These are phyloP conservation scores for Eurystomus gularis DNA, from an alignment of 2,113 vertebrate species.

Conservation along the genomic window DNA sequence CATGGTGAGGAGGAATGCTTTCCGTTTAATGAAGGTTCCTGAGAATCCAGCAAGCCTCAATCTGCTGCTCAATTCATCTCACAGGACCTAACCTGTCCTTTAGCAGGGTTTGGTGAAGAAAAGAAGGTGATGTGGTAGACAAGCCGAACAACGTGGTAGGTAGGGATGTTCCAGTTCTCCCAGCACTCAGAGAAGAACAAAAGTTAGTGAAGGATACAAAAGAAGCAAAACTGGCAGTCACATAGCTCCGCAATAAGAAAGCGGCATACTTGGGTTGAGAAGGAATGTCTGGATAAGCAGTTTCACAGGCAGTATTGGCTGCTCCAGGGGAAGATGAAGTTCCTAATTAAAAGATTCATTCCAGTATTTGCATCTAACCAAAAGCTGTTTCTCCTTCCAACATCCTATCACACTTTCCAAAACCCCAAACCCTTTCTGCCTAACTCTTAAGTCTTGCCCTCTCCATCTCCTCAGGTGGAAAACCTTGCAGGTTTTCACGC, in stretches of 20 bases:
- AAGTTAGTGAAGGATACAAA: neutral
- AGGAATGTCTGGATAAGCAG: accelerated
- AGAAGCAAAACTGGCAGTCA: neutral
- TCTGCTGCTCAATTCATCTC: neutral
- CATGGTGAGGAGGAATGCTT: neutral
- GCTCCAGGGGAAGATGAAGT: neutral
- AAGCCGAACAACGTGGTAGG: neutral
- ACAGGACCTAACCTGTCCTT: neutral
- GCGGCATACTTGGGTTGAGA: neutral
- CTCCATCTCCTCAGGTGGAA: neutral
- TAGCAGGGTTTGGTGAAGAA: neutral
- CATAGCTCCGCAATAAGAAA: neutral
- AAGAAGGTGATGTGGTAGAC: neutral
- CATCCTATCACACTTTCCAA: neutral
- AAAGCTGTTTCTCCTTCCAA: neutral
- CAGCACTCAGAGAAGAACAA: neutral
- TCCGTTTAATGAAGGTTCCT: neutral
- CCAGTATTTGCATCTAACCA: neutral
- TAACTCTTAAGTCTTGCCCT: neutral
- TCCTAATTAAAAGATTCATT: neutral
- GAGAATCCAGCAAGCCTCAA: neutral
- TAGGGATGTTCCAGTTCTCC: neutral
- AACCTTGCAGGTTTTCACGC: neutral
- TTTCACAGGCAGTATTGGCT: neutral
- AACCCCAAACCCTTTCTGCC: neutral